A percentile compares a stretch with the other conserved stretches of the same genome.
Conservation (phyloP, 2,113 vertebrate genomes). For the Anolis sagrei region DNA sequence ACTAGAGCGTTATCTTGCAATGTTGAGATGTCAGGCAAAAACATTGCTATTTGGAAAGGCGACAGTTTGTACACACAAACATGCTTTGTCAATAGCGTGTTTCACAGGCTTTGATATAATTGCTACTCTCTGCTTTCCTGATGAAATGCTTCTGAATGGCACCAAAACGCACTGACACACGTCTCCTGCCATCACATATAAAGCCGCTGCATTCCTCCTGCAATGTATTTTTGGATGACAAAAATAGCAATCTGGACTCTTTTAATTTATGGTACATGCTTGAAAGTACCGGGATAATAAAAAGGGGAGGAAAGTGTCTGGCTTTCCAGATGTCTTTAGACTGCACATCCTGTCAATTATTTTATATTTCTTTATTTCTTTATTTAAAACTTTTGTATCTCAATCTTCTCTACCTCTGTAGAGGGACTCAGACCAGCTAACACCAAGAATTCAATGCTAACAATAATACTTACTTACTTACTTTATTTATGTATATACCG, state of each 20-base stretch:
- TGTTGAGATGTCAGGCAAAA: background rate
- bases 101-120: background rate
- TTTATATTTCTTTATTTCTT: too few species aligned
- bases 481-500: too few species aligned
- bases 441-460: too few species aligned
- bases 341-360: too few species aligned
- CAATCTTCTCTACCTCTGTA: too few species aligned
- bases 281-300: too few species aligned
- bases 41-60: background rate
- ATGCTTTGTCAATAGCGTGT: background rate
- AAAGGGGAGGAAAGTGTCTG: background rate
- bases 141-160: conserved; percentile 1
- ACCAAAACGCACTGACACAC: background rate
- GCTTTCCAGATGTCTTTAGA: background rate
- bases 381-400: too few species aligned
- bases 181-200: background rate
- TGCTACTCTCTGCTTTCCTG: background rate
- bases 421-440: too few species aligned
- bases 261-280: background rate
- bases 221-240: background rate
- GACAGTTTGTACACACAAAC: too few species aligned
- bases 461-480: too few species aligned
- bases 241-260: background rate
- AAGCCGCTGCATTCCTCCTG: background rate
- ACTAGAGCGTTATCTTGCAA: background rate